Evolutionary conservation across 2,888 invertebrate species (phyloP).

Genomic region (Lagria hirta): DNA sequence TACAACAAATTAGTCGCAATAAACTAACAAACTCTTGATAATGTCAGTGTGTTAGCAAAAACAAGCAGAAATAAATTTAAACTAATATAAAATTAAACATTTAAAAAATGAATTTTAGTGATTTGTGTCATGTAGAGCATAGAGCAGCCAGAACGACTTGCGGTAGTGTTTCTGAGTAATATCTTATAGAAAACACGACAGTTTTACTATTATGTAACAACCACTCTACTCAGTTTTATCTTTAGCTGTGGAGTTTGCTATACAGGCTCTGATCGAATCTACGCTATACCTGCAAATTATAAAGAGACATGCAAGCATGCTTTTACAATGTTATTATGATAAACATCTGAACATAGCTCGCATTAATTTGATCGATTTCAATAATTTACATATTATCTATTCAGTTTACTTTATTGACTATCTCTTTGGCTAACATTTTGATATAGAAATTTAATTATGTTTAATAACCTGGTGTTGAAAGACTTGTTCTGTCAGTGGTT

Average conservation of each 20-base stretch:
- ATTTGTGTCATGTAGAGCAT: no score
- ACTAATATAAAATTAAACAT: no score
- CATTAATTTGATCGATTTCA: slow-evolving; percentile 26
- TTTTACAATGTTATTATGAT: slow-evolving; percentile 25
- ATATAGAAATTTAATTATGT: slow-evolving; percentile 23
- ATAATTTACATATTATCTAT: slow-evolving; percentile 24
- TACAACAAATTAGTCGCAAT: no score
- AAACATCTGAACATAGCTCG: slow-evolving; percentile 23
- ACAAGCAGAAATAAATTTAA: no score
- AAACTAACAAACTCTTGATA: no score
- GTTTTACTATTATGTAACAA: slow-evolving; percentile 22
- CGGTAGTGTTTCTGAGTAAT: slow-evolving; percentile 14
- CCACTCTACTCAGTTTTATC: slow-evolving; percentile 20
- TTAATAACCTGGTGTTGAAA: slow-evolving; percentile 21
- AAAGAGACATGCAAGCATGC: slow-evolving; percentile 27
- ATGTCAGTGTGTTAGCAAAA: no score
- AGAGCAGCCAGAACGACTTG: no score
- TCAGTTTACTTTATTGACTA: slow-evolving; percentile 20
- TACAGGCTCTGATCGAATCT: slow-evolving; percentile 17
- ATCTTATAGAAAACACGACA: slow-evolving; percentile 16
- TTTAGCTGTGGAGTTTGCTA: slow-evolving; percentile 20
- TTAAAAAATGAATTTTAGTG: no score
- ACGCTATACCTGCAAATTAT: slow-evolving; percentile 24
- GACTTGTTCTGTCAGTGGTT: slow-evolving; percentile 18
- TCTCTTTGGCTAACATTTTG: slow-evolving; percentile 21